Percentiles rank a stretch among this genome's conserved stretches.
Evolutionary conservation across 2,113 vertebrate species (phyloP).

Genomic region (Coturnix japonica): DNA sequence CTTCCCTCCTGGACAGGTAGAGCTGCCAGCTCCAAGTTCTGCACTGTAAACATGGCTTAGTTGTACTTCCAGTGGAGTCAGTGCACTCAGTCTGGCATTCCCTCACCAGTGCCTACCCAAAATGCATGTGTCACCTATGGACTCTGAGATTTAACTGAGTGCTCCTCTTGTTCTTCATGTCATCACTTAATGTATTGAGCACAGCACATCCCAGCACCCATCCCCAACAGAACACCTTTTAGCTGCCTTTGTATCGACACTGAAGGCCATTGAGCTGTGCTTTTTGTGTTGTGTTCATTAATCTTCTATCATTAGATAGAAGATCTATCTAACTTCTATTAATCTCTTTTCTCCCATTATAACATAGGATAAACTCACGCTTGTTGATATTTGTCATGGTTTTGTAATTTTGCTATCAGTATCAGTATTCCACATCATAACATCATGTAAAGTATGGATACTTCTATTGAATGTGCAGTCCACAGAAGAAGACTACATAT

Average conservation of each 20-base stretch:
- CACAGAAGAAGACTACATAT: no score
- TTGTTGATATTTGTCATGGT: no score
- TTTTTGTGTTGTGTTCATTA: constrained; percentile 1
- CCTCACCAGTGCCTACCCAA: not conserved
- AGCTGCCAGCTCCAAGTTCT: not conserved
- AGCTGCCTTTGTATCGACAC: not conserved
- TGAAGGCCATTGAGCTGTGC: not conserved
- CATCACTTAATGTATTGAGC: not conserved
- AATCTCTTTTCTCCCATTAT: not conserved
- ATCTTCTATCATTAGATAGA: not conserved
- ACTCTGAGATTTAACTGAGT: not conserved
- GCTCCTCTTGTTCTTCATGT: not conserved
- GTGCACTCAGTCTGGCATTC: not conserved
- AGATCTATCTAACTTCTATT: no score
- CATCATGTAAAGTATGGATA: no score
- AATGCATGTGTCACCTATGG: not conserved
- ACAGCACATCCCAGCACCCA: not conserved
- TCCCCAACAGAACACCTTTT: not conserved
- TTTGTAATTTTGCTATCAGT: no score
- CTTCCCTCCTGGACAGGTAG: not conserved
- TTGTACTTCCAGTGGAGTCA: not conserved
- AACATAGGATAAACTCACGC: not conserved
- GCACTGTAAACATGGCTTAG: not conserved
- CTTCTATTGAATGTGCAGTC: no score
- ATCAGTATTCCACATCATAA: no score